Base-by-base conservation (phyloP, 2,113 vertebrate genomes). In the Blennius ocellaris region DNA sequence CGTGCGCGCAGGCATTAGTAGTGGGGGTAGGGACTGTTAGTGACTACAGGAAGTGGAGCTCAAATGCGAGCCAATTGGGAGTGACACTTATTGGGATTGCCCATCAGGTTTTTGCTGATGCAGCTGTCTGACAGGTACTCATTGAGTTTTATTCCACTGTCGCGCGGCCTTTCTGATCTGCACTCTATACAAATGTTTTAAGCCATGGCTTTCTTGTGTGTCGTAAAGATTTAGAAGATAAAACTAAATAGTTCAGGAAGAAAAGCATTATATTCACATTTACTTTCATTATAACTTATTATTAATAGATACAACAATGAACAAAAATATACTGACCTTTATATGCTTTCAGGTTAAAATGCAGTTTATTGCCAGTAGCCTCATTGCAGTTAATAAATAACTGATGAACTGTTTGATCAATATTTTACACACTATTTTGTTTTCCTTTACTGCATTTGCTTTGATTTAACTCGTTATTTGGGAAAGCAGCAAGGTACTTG, bases 11-110 rank as follows among this genome's bases (percentile, higher is more conserved):
- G 48, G 50, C 53, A 71, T 7, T 67, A 61, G 17, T 56, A 58
- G 68, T 16, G 6, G 76, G 90, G 89, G 80, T 15, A 78, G 68
- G 79, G 70, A 80, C 21, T 71, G 82, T 87, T 86, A 85, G 73
- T 70, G 66, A 82, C 86, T 75, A 78, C 89, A 92, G 90, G 90
- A 91, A 91, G 90, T 76, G 74, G 45, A 81, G 86, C 76, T 62
- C 40, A 77, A 85, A 85, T 72, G 58, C 62, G 81, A 90, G 85
- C 82, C 90, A 87, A 86, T 75, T 84, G 84, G 87, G 87, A 89
- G 85, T 52, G 76, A 90, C 89, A 92, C 89, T 92, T 92, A 90
- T 78, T 86, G 84, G 84, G 89, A 92, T 92, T 90, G 81, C 73
- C 82, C 56, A 36, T 87, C 79, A 82, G 75, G 57, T 82, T 90